Conservation (phyloP, 2,888 invertebrate genomes). For the Drosophila peninsularis region DNA sequence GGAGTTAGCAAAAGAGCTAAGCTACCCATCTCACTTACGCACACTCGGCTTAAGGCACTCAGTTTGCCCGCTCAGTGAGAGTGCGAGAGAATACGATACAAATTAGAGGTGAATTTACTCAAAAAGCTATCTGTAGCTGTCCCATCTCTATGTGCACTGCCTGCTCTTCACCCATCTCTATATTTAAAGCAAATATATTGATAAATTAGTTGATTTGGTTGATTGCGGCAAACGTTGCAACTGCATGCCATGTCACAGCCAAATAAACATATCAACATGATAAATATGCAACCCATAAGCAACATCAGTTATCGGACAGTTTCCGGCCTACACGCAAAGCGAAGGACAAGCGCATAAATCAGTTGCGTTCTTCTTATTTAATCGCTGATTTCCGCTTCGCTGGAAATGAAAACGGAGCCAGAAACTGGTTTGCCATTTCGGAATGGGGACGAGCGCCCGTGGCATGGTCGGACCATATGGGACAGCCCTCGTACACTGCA, state of each 20-base stretch:
- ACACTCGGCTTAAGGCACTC: not conserved
- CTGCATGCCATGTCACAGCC: conserved; percentile 45
- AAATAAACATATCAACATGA: conserved; percentile 76
- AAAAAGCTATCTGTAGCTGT: not conserved
- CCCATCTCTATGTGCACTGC: conserved; percentile 29
- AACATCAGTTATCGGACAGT: conserved; percentile 51
- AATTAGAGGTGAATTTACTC: not conserved
- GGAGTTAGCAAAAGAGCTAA: no score
- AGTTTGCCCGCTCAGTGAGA: not conserved
- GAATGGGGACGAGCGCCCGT: not conserved
- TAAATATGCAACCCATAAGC: conserved; percentile 71
- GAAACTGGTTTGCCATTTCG: conserved; percentile 47
- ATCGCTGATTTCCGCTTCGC: conserved; percentile 76
- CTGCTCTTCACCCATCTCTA: not conserved
- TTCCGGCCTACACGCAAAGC: conserved; percentile 64
- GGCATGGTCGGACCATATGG: conserved; percentile 16
- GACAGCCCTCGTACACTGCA: conserved; percentile 59
- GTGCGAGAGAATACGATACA: not conserved
- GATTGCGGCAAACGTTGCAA: conserved; percentile 49
- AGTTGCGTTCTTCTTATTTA: conserved; percentile 60
- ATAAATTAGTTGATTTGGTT: conserved; percentile 70
- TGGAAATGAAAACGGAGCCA: conserved; percentile 57
- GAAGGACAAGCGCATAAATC: conserved; percentile 77
- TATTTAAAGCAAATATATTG: no score
- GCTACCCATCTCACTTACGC: not conserved